Conservation (phyloP, 2,113 vertebrate species). For the Porphyrio hochstetteri region DNA sequence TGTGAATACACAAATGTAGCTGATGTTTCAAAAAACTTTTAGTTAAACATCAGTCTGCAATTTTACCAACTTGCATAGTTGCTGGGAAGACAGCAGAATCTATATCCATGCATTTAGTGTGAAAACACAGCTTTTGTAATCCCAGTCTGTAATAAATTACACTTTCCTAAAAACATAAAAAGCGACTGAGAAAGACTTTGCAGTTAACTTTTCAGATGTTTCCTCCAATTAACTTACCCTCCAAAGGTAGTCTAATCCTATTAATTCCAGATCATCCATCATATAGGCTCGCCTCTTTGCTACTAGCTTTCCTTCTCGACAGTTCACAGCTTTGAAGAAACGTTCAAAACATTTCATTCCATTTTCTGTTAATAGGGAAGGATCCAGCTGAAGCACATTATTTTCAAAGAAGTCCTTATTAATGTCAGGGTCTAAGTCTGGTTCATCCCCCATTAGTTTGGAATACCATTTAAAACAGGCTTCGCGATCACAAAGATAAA, state of each 20-base stretch:
- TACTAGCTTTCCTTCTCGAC: constrained; percentile 97
- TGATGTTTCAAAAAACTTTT: not conserved
- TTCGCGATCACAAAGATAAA: constrained; percentile 98
- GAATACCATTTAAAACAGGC: constrained; percentile 99
- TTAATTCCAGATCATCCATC: constrained; percentile 99
- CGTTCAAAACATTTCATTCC: constrained; percentile 99
- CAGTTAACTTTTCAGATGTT: not conserved
- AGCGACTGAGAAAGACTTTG: not conserved
- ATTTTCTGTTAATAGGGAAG: constrained; percentile 97
- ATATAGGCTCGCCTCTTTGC: constrained; percentile 98
- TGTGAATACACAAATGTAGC: not conserved
- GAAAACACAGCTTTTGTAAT: not conserved
- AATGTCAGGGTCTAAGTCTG: constrained; percentile 98
- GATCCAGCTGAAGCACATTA: constrained; percentile 98
- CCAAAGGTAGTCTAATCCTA: constrained; percentile 99
- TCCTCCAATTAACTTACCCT: constrained; percentile 84
- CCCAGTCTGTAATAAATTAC: not conserved
- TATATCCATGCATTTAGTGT: not conserved
- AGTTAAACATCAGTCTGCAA: not conserved
- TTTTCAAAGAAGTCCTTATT: constrained; percentile 99
- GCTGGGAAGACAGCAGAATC: not conserved
- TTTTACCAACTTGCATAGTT: not conserved
- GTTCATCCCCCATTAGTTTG: constrained; percentile 98
- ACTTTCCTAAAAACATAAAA: not conserved
- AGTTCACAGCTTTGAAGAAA: constrained; percentile 99